Evolutionary conservation across 2,113 vertebrate species (phyloP).

Genomic region (Callochromis pleurospilus): DNA sequence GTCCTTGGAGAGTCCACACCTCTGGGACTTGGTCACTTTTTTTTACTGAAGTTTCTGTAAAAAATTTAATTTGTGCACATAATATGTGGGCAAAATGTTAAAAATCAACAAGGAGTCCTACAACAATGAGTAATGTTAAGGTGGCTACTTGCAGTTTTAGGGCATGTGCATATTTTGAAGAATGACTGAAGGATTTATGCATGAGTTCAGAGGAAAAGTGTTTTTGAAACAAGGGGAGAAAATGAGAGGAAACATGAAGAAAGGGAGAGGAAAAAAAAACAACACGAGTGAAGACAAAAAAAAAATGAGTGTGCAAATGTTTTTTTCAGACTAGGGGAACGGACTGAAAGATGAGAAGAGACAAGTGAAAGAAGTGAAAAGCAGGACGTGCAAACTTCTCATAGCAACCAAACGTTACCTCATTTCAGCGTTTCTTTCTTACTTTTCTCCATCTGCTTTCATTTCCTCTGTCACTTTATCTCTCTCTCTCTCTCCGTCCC

Average conservation of each 20-base stretch:
- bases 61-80: accelerated
- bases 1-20: background rate
- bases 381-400: conserved; percentile 12
- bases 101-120: background rate
- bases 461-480: conserved; percentile 13
- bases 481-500: conserved; percentile 31
- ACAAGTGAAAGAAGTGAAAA: background rate
- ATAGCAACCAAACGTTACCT: background rate
- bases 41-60: background rate
- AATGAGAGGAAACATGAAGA: background rate
- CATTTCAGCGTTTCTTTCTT: background rate
- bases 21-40: background rate
- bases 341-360: background rate
- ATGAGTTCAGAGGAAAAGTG: background rate
- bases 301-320: background rate
- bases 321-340: background rate
- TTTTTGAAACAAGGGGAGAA: background rate
- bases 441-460: conserved; percentile 52
- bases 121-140: background rate
- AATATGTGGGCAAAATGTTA: background rate
- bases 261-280: background rate
- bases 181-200: background rate
- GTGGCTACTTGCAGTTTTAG: background rate
- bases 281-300: accelerated
- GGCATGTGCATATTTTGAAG: background rate